phyloP scores from a whole-genome alignment of 2,113 vertebrate genomes.

The Dolichallabes microphthalmus region DNA sequence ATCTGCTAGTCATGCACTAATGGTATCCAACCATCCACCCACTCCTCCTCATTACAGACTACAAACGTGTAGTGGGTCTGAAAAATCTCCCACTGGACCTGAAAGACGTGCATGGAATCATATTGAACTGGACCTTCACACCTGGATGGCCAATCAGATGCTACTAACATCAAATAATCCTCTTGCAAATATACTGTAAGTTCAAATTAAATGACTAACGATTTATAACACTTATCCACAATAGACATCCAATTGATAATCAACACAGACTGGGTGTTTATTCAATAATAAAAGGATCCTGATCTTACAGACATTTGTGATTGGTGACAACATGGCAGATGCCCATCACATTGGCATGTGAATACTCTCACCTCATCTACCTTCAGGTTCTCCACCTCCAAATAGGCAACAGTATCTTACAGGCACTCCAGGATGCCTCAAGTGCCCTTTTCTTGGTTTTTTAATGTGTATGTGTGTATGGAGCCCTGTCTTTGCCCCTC shows the following conservation, averaged over 20 bases:
- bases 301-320: not conserved
- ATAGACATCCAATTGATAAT: not conserved
- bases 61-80: not conserved
- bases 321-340: not conserved
- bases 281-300: not conserved
- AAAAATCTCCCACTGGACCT: not conserved
- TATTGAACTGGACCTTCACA: not conserved
- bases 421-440: too few relatives aligned
- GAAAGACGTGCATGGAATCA: not conserved
- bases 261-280: not conserved
- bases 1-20: not conserved
- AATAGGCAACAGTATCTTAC: not conserved
- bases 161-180: not conserved
- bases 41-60: not conserved
- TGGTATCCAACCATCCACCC: not conserved
- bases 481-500: too few relatives aligned
- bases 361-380: not conserved
- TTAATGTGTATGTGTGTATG: too few relatives aligned
- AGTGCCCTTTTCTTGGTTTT: too few relatives aligned
- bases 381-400: not conserved
- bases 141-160: not conserved
- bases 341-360: not conserved
- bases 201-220: not conserved
- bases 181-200: not conserved
- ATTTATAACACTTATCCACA: not conserved